A percentile compares a stretch with the other conserved stretches of the same genome.
Evolutionary conservation across 2,888 invertebrate genomes (phyloP).

Genomic region (Ceraclea dissimilis): DNA sequence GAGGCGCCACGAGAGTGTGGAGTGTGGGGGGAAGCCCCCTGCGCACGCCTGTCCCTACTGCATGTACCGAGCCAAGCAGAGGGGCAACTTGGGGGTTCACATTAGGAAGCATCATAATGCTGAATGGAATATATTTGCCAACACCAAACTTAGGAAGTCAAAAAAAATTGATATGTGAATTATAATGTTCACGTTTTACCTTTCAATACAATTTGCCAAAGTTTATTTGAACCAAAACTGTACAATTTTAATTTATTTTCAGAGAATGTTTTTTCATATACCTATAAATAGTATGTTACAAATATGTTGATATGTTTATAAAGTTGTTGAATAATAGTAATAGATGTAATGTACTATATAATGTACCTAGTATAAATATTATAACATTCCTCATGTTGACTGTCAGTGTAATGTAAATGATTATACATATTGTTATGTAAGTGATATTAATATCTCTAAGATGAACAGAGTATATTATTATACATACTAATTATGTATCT

Average conservation of each 20-base stretch:
- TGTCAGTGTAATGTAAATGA: neutral
- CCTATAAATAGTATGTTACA: neutral
- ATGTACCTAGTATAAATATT: neutral
- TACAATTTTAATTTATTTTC: slow-evolving; percentile 37
- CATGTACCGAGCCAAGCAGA: slow-evolving; percentile 70
- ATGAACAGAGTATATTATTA: neutral
- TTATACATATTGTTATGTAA: neutral
- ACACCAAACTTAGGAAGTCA: slow-evolving; percentile 43
- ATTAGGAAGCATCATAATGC: slow-evolving; percentile 67
- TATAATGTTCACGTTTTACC: neutral
- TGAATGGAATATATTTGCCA: slow-evolving; percentile 48
- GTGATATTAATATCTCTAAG: neutral
- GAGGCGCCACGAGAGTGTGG: slow-evolving; percentile 74
- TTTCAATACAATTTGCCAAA: slow-evolving; percentile 36
- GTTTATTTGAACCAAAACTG: slow-evolving; percentile 47
- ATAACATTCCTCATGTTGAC: neutral
- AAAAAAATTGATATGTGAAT: slow-evolving; percentile 32
- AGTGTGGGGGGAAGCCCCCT: slow-evolving; percentile 77
- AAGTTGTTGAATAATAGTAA: slow-evolving; percentile 1
- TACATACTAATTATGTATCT: neutral
- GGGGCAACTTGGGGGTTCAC: slow-evolving; percentile 75
- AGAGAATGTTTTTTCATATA: slow-evolving; percentile 28
- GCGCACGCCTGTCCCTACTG: slow-evolving; percentile 75
- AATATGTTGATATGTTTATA: neutral
- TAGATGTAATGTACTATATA: neutral